A percentile compares a stretch with the other conserved stretches of the same genome.
These are phyloP conservation scores for Pholis gunnellus DNA, from an alignment of 2,113 vertebrate species.

Conservation along the genomic window DNA sequence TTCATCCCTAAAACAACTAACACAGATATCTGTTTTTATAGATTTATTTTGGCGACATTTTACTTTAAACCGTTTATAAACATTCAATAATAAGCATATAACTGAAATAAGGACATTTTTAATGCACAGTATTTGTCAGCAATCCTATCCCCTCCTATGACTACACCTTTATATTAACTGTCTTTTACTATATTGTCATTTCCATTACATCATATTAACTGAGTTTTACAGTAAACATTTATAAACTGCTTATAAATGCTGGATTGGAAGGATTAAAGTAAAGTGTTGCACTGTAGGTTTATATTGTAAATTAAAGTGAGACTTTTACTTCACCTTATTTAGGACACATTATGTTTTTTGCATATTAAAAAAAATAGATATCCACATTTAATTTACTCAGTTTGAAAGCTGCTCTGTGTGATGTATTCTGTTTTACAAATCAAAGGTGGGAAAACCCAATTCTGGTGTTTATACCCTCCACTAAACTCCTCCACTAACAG, in stretches of 20 bases:
- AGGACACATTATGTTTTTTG: neutral
- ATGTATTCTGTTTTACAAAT: neutral
- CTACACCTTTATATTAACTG: neutral
- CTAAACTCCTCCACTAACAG: neutral
- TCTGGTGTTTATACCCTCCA: constrained; percentile 31
- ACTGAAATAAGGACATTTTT: neutral
- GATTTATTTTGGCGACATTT: neutral
- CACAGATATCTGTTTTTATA: neutral
- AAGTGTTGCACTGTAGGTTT: neutral
- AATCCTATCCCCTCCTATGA: neutral
- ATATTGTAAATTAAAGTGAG: neutral
- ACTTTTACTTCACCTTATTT: neutral
- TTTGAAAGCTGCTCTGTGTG: neutral
- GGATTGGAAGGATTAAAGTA: neutral
- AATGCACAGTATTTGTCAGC: neutral
- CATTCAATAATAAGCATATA: neutral
- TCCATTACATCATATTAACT: neutral
- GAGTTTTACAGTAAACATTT: neutral
- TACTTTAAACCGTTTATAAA: neutral
- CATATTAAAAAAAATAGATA: neutral
- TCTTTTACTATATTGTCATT: neutral
- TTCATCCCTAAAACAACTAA: neutral
- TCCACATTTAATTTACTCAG: neutral
- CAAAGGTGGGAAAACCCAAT: neutral
- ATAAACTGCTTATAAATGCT: neutral